Evolutionary conservation across 2,888 invertebrate genomes (phyloP).

Genomic region (Monoplex corrugatus): DNA sequence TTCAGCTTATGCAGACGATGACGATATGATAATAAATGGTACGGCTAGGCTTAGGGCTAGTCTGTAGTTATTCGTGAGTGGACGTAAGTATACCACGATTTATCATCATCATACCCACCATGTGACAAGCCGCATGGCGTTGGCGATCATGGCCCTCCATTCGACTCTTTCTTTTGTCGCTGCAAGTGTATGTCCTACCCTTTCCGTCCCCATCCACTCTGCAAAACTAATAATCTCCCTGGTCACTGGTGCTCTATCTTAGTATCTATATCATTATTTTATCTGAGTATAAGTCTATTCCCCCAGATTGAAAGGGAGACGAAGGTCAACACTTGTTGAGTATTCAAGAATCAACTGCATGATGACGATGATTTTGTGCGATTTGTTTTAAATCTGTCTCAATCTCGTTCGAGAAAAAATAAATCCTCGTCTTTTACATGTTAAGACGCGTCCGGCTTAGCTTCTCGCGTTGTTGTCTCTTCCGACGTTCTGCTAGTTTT

Average conservation of each 20-base stretch:
- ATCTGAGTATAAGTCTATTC: background rate
- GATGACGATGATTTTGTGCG: background rate
- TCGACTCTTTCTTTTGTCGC: background rate
- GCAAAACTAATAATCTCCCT: background rate
- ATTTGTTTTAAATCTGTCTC: background rate
- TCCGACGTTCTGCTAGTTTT: too few species aligned
- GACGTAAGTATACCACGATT: too few species aligned
- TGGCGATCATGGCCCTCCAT: too few species aligned
- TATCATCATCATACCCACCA: too few species aligned
- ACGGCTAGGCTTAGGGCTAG: background rate
- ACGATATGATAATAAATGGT: background rate
- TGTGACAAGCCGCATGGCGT: too few species aligned
- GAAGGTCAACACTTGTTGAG: background rate
- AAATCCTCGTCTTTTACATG: background rate
- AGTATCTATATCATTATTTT: background rate
- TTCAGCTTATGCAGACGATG: background rate
- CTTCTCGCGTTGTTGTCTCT: too few species aligned
- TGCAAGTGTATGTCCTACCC: background rate
- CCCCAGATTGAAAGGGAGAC: background rate
- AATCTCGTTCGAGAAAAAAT: background rate
- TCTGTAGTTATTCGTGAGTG: too few species aligned
- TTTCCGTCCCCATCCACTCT: background rate
- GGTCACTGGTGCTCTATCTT: background rate
- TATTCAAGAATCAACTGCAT: background rate
- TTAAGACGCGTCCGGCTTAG: conserved; percentile 6